Conservation (phyloP, 2,797 vertebrate genomes). For the Denticeps clupeoides region DNA sequence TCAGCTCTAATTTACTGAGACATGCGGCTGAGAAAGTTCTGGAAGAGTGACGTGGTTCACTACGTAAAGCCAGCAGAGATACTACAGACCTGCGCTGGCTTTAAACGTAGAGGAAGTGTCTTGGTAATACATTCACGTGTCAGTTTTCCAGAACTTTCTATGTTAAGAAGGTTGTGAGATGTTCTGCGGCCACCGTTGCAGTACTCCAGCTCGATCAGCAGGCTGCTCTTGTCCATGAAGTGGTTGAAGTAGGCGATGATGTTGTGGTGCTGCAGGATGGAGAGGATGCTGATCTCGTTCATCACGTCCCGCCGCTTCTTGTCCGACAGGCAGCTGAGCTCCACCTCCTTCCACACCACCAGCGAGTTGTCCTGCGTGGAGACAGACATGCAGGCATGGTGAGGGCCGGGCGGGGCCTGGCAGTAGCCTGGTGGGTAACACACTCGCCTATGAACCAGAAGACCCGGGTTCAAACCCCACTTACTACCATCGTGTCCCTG, state of each 20-base stretch:
- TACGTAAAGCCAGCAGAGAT: no score
- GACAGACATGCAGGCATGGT: background rate
- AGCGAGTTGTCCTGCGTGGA: constrained; percentile 84
- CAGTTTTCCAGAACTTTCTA: background rate
- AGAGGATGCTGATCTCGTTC: constrained; percentile 96
- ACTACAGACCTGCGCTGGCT: no score
- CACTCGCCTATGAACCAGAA: background rate
- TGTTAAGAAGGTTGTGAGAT: no score
- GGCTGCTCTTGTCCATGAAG: constrained; percentile 88
- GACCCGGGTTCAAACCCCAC: background rate
- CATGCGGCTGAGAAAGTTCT: no score
- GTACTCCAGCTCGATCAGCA: constrained; percentile 94
- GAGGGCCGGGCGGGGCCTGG: background rate
- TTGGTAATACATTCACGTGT: background rate
- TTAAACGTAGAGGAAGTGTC: no score
- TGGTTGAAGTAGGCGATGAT: constrained; percentile 98
- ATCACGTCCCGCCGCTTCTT: constrained; percentile 88
- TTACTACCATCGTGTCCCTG: no score
- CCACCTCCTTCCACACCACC: constrained; percentile 98
- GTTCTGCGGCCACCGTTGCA: no score
- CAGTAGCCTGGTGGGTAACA: background rate
- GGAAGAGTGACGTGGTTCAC: no score
- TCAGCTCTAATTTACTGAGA: no score
- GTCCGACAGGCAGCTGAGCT: constrained; percentile 83
- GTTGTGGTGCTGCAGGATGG: constrained; percentile 92